Percentiles rank a stretch among this genome's conserved stretches.
Evolutionary conservation across 2,113 vertebrate species (phyloP).

Genomic region (Salvator merianae): DNA sequence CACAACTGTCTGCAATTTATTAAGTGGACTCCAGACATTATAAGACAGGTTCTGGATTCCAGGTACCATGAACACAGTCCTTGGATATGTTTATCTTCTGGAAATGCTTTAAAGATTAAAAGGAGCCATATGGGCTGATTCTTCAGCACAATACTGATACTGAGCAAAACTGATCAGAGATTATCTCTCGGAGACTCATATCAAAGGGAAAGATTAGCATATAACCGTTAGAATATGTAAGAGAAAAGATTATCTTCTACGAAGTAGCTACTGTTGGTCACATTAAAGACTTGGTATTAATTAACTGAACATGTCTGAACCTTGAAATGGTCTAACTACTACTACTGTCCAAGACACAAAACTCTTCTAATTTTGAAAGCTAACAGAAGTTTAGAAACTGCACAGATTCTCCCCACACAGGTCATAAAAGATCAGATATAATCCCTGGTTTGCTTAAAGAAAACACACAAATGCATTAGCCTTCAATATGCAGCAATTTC

Average conservation of each 20-base stretch:
- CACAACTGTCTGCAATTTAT: background rate
- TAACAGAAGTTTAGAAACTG: slow-evolving; percentile 8
- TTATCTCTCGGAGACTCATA: background rate
- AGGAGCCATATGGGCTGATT: background rate
- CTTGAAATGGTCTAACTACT: background rate
- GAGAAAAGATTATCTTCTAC: background rate
- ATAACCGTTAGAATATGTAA: background rate
- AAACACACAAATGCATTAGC: background rate
- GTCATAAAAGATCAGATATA: background rate
- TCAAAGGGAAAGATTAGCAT: background rate
- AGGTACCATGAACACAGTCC: background rate
- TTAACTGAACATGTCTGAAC: background rate
- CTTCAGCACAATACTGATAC: background rate
- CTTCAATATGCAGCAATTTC: slow-evolving; percentile 17
- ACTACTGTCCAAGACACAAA: background rate
- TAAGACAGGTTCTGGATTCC: background rate
- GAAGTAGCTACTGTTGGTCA: background rate
- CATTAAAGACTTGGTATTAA: background rate
- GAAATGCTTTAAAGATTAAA: background rate
- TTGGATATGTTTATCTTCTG: background rate
- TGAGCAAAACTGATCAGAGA: background rate
- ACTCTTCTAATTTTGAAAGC: background rate
- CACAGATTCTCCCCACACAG: background rate
- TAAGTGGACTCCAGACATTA: background rate
- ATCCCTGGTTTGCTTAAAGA: background rate